Evolutionary conservation across 2,113 vertebrate species (phyloP), one percentile per base, ranked within the genome.

Genomic region (Cottus gobio): DNA sequence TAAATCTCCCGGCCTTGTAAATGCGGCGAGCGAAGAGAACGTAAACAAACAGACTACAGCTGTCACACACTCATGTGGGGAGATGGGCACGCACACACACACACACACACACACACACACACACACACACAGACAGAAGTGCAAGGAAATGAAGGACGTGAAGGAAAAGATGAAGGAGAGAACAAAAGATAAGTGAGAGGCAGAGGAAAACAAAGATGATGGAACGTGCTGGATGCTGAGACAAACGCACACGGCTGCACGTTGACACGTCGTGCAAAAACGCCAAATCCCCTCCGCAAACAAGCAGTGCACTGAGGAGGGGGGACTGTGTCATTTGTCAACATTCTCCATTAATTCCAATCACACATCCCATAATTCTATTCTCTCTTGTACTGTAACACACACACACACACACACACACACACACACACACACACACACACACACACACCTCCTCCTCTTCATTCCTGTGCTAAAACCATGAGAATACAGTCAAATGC

Each of bases 21-120:
- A 90, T 86, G 82, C 71, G 71, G 70, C 62, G 78, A 77, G 79
- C 20, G 0, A 39, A 77, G 79, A 72, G 79, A 88, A 89, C 34
- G 81, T 81, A 86, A 93, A 89, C 86, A 92, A 92, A 92, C 89
- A 90, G 71, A 77, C 66, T 76, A 80, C 92, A 92, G 90, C 87
- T 92, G 91, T 86, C 89, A 86, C 71, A 80, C 84, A 79, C 79
- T 82, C 76, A 62, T 61, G 79, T 8, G 22, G 57, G 71, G 75
- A 80, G 66, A 85, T 76, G 71, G 34, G 37, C n/a, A 36, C 79
- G 77, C 5, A 48, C 48, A 52, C 52, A 26, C 58, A 56, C 26
- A 63, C 52, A 52, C 5, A 58, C 31, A 37, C 26, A 48, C 79
- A 80, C 8, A 62, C 50, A 52, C 8, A 58, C 34, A 37, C 90